Percentiles rank a stretch among this genome's conserved stretches.
phyloP scores from a whole-genome alignment of 2,888 invertebrate species.

The Pristionchus maxplancki region DNA sequence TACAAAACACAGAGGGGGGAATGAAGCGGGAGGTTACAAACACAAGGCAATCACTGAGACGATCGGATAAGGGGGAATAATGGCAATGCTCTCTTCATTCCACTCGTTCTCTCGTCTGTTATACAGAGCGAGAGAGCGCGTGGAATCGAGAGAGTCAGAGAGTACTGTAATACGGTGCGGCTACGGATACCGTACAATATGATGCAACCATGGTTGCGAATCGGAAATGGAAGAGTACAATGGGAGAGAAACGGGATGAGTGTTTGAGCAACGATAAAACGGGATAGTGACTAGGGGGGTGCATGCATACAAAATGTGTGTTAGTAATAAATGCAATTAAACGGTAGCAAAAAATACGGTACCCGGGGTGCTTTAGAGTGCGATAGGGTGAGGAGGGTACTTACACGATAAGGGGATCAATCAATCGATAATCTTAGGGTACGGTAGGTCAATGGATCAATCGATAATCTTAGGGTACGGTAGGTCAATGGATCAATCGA shows the following conservation, averaged over 20 bases:
- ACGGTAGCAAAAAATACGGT: background rate
- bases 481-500: background rate
- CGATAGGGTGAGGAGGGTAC: background rate
- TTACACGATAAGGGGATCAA: background rate
- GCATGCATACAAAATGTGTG: background rate
- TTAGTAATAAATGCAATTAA: background rate
- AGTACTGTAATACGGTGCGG: background rate
- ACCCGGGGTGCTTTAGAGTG: background rate
- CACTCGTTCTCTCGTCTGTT: background rate
- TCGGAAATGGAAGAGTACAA: background rate
- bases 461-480: conserved; percentile 45
- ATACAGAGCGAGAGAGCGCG: background rate
- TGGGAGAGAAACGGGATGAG: background rate
- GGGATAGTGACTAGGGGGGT: background rate
- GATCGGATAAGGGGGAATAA: background rate
- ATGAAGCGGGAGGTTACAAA: background rate
- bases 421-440: background rate
- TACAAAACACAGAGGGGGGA: background rate
- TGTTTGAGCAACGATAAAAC: background rate
- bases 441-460: background rate
- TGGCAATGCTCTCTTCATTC: background rate
- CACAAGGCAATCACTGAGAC: background rate
- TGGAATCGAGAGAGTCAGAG: background rate
- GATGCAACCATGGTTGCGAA: background rate
- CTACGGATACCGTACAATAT: background rate